Conservation (phyloP, 2,888 invertebrate species). For the Aproaerema taeniolella region DNA sequence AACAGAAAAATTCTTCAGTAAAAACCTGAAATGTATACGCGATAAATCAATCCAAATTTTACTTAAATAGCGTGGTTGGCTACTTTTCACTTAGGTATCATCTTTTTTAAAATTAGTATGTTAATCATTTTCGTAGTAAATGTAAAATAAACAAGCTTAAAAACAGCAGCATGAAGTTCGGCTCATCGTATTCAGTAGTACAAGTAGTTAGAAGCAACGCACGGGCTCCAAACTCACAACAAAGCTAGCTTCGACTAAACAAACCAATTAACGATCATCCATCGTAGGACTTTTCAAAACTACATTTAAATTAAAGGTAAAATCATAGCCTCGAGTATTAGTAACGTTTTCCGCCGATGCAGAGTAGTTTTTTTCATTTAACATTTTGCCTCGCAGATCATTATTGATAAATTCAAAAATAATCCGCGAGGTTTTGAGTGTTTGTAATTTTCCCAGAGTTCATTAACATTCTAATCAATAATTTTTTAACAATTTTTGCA, state of each 20-base stretch:
- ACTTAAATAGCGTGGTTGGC: too few species aligned
- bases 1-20: too few species aligned
- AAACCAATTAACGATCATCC: conserved; percentile 62
- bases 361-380: conserved; percentile 40
- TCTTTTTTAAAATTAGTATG: too few species aligned
- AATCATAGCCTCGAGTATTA: conserved; percentile 42
- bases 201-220: conserved; percentile 49
- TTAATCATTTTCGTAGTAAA: too few species aligned
- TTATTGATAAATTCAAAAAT: conserved; percentile 13
- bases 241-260: conserved; percentile 66
- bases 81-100: too few species aligned
- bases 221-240: conserved; percentile 49
- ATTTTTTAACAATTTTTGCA: conserved; percentile 66
- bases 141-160: too few species aligned
- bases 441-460: conserved; percentile 45
- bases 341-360: conserved; percentile 63
- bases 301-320: conserved; percentile 16
- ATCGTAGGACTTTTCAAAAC: conserved; percentile 24
- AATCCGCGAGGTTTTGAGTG: conserved; percentile 24
- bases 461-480: conserved; percentile 62
- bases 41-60: too few species aligned
- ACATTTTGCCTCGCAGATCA: conserved; percentile 44
- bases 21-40: too few species aligned
- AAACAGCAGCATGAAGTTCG: too few species aligned
- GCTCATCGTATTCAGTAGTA: too few species aligned